Percentiles rank a stretch among this genome's conserved stretches.
phyloP scores from a whole-genome alignment of 2,113 vertebrate genomes.

The Origma solitaria region DNA sequence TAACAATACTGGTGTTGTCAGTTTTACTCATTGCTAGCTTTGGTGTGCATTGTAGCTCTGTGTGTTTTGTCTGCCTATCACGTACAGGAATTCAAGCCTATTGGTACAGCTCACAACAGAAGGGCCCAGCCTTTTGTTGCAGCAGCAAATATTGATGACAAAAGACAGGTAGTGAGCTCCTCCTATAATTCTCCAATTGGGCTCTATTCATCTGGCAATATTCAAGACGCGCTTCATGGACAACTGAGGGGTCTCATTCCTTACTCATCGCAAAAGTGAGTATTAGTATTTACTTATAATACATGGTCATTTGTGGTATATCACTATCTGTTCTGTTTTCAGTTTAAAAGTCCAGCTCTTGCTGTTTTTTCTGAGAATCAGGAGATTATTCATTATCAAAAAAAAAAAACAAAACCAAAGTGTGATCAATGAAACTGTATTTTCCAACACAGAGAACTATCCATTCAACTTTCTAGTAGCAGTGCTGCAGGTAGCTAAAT shows the following conservation, averaged over 20 bases:
- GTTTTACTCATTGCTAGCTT: conserved; percentile 59
- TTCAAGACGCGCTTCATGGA: conserved; percentile 93
- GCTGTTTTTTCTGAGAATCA: conserved; percentile 40
- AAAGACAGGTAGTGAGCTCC: conserved; percentile 94
- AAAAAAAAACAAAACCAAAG: background rate
- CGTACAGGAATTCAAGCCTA: conserved; percentile 89
- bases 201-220: conserved; percentile 96
- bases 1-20: conserved; percentile 49
- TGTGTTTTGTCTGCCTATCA: conserved; percentile 79
- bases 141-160: conserved; percentile 93
- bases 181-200: conserved; percentile 98
- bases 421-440: background rate
- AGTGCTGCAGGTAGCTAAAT: background rate
- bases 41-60: conserved; percentile 76
- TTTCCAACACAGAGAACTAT: background rate
- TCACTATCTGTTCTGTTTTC: background rate
- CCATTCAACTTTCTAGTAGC: background rate
- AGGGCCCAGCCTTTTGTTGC: conserved; percentile 93
- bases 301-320: background rate
- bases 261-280: conserved; percentile 82
- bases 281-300: conserved; percentile 31
- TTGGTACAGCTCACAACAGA: conserved; percentile 90
- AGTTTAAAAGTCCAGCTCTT: conserved; percentile 73
- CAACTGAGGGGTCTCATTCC: conserved; percentile 89
- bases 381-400: background rate